phyloP scores from a whole-genome alignment of 1,140 invertebrate genomes.

The Reticulitermes speratus region DNA sequence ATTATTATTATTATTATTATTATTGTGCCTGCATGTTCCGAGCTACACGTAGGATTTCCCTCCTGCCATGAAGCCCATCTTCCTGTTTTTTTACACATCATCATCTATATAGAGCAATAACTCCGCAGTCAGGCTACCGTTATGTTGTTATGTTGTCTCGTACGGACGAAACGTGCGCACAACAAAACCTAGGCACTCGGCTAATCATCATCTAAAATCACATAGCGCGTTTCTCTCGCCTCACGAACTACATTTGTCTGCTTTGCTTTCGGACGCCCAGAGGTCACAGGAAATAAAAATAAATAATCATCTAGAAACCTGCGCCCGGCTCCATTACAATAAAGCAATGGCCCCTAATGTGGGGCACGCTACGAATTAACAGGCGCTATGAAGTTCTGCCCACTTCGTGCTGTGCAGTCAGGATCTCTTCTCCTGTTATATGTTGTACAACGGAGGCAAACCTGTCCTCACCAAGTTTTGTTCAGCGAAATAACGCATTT shows the following conservation, averaged over 20 bases:
- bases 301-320: background rate
- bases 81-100: background rate
- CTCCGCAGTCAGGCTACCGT: background rate
- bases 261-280: background rate
- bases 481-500: no score
- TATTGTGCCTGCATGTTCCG: no score
- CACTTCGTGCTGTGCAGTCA: no score
- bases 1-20: no score
- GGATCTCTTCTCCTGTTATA: no score
- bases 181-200: background rate
- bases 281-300: background rate
- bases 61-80: no score
- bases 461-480: background rate
- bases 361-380: background rate
- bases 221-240: background rate
- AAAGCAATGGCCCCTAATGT: background rate
- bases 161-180: no score
- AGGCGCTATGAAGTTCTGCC: background rate
- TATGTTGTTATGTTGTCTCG: background rate
- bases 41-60: no score
- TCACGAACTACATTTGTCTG: constrained; percentile 18
- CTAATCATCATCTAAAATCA: constrained; percentile 9
- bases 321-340: background rate
- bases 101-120: background rate
- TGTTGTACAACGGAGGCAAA: background rate